Evolutionary conservation across 1,140 invertebrate species (phyloP).

Genomic region (Campoletis sonorensis): DNA sequence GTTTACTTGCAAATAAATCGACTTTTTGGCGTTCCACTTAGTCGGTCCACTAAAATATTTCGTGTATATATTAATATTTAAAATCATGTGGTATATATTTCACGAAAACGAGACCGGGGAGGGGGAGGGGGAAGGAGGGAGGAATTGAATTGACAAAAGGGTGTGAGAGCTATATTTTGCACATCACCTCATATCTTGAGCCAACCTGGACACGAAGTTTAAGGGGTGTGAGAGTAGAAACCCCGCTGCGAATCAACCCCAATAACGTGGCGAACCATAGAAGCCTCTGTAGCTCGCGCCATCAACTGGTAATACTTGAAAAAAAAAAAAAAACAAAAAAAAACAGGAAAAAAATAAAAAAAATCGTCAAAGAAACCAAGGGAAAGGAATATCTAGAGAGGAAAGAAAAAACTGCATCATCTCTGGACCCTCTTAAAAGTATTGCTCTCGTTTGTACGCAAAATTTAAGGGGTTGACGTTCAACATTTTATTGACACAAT

Average conservation of each 20-base stretch:
- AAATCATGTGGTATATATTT: too few relatives aligned
- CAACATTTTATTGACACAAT: neutral
- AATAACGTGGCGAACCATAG: slow-evolving; percentile 20
- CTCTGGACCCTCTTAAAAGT: slow-evolving; percentile 24
- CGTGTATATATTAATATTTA: too few relatives aligned
- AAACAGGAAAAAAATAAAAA: too few relatives aligned
- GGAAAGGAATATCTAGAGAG: neutral
- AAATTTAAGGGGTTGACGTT: slow-evolving; percentile 20
- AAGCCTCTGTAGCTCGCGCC: neutral
- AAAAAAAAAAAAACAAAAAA: too few relatives aligned
- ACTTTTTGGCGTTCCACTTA: too few relatives aligned
- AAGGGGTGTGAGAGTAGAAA: slow-evolving; percentile 4
- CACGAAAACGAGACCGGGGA: neutral
- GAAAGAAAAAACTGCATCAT: neutral
- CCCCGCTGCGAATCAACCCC: slow-evolving; percentile 39
- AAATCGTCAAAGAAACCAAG: neutral
- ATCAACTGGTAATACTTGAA: slow-evolving; percentile 6
- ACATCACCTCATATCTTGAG: neutral
- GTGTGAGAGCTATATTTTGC: neutral
- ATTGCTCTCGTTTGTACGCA: neutral
- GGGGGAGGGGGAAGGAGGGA: too few relatives aligned
- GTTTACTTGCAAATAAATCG: too few relatives aligned
- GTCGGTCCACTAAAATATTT: too few relatives aligned
- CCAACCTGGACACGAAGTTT: slow-evolving; percentile 10
- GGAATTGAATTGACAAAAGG: neutral